These are phyloP conservation scores for Heliornis fulica DNA, from an alignment of 2,113 vertebrate genomes.

Conservation along the genomic window DNA sequence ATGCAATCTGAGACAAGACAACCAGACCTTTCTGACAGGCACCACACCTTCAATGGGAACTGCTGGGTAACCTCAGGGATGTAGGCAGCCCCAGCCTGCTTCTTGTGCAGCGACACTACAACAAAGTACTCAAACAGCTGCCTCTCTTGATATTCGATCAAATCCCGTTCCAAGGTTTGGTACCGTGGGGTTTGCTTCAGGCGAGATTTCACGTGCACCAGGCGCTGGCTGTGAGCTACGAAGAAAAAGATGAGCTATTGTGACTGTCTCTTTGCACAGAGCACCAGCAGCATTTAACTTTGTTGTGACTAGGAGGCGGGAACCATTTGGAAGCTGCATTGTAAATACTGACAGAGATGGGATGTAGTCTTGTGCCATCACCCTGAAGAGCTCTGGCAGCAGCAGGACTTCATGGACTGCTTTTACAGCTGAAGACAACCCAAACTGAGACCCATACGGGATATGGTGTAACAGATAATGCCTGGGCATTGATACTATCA, in stretches of 20 bases:
- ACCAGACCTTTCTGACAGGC: not conserved
- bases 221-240: constrained; percentile 89
- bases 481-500: not conserved
- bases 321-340: not conserved
- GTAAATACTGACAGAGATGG: not conserved
- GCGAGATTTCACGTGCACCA: constrained; percentile 92
- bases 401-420: not conserved
- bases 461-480: not conserved
- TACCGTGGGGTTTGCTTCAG: constrained; percentile 85
- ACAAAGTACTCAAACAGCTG: constrained; percentile 96
- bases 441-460: not conserved
- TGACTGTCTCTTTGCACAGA: not conserved
- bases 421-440: not conserved
- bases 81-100: constrained; percentile 87
- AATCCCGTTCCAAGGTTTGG: constrained; percentile 84
- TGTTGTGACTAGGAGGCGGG: not conserved
- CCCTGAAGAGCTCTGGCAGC: not conserved
- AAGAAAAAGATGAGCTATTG: not conserved
- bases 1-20: accelerated
- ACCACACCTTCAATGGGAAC: constrained; percentile 89
- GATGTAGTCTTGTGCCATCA: not conserved
- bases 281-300: not conserved
- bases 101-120: constrained; percentile 91
- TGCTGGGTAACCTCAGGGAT: constrained; percentile 94
- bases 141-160: constrained; percentile 87